Conservation (phyloP, 2,113 vertebrate genomes). For the Lathamus discolor region DNA sequence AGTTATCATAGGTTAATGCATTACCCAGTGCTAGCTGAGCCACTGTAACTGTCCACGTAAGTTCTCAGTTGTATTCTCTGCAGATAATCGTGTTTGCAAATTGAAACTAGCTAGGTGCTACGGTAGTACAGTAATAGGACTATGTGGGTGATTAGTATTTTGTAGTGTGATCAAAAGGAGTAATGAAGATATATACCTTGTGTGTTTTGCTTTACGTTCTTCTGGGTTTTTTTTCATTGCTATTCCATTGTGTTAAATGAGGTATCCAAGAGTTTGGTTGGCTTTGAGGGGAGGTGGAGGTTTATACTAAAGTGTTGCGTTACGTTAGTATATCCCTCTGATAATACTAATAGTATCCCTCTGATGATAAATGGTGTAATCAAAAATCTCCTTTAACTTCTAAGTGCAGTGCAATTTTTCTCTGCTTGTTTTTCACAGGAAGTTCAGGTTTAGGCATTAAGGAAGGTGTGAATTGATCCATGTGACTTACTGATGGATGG, state of each 20-base stretch:
- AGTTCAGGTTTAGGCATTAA: neutral
- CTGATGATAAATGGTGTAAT: neutral
- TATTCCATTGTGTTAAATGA: conserved; percentile 1
- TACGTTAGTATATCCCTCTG: neutral
- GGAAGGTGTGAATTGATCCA: neutral
- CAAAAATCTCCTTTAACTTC: neutral
- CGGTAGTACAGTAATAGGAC: neutral
- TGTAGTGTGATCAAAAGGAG: neutral
- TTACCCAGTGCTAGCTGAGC: neutral
- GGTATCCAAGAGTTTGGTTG: neutral
- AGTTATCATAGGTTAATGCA: neutral
- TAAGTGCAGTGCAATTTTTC: conserved; percentile 3
- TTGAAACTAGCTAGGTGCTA: neutral
- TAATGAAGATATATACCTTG: neutral
- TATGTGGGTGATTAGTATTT: neutral
- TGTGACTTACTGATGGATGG: neutral
- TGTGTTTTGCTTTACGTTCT: neutral
- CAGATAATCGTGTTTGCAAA: neutral
- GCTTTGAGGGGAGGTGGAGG: neutral
- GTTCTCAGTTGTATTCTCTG: neutral
- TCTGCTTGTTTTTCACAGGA: neutral
- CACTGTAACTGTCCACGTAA: neutral
- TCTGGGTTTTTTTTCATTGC: neutral
- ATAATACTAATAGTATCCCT: neutral
- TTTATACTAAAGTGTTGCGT: neutral